Conservation (phyloP, 2,888 invertebrate genomes). For the Perithous albicinctus region DNA sequence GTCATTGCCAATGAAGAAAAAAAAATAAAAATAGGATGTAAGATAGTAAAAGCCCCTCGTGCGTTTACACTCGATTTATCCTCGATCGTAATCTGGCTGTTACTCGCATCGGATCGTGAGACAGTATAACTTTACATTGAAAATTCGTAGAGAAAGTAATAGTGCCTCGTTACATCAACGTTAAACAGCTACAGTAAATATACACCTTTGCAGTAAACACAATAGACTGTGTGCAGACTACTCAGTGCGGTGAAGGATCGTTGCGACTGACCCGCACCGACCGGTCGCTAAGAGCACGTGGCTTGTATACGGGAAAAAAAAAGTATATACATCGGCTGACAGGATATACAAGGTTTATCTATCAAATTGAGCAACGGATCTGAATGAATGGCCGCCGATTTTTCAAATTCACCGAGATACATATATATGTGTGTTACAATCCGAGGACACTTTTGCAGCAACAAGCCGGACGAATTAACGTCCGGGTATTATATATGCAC, state of each 20-base stretch:
- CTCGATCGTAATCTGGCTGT: slow-evolving; percentile 31
- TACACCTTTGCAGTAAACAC: background rate
- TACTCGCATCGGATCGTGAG: slow-evolving; percentile 41
- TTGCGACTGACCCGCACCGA: slow-evolving; percentile 19
- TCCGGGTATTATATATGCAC: slow-evolving; percentile 51
- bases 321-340: background rate
- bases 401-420: background rate
- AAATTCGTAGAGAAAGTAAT: slow-evolving; percentile 59
- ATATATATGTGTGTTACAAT: no score
- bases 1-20: slow-evolving; percentile 47
- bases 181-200: background rate
- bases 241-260: slow-evolving; percentile 32
- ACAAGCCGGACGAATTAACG: slow-evolving; percentile 44
- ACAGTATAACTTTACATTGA: slow-evolving; percentile 60
- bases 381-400: slow-evolving; percentile 9
- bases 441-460: slow-evolving; percentile 32
- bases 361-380: slow-evolving; percentile 50
- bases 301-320: background rate
- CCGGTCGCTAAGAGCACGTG: slow-evolving; percentile 7
- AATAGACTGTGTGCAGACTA: slow-evolving; percentile 9
- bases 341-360: slow-evolving; percentile 52
- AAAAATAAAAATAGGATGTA: slow-evolving; percentile 14
- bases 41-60: background rate
- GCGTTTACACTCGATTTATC: slow-evolving; percentile 37
- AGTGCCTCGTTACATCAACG: background rate